A percentile compares a stretch with the other conserved stretches of the same genome.
These are phyloP conservation scores for Oasisia sp. DNA, from an alignment of 2,888 invertebrate genomes.

Conservation along the genomic window DNA sequence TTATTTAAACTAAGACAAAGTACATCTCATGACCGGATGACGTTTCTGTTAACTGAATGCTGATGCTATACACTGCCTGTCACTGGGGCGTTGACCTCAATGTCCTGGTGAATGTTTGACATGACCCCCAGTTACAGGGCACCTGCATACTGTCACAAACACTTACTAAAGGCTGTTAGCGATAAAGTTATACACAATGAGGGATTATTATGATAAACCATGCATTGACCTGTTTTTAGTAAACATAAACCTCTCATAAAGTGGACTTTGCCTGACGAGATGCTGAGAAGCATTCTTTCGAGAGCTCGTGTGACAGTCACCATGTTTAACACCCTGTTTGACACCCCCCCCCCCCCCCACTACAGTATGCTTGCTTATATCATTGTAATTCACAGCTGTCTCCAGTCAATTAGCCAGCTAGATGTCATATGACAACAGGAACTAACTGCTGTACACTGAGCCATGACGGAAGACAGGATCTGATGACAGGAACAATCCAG, in stretches of 20 bases:
- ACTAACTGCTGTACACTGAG: background rate
- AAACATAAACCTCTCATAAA: conserved; percentile 5
- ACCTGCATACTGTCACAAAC: background rate
- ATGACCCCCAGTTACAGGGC: background rate
- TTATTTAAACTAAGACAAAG: too few species aligned
- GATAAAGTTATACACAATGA: background rate
- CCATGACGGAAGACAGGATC: background rate
- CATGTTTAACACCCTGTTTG: background rate
- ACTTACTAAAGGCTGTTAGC: background rate
- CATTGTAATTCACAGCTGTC: background rate
- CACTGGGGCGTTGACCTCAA: background rate
- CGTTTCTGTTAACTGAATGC: background rate
- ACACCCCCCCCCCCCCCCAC: background rate
- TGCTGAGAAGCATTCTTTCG: background rate
- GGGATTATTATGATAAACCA: conserved; percentile 17
- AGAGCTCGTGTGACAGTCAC: background rate
- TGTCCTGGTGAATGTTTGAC: background rate
- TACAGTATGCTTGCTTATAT: background rate
- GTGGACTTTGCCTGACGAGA: background rate
- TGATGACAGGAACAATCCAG: background rate
- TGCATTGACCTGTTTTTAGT: background rate
- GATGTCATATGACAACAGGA: background rate
- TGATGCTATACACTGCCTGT: background rate
- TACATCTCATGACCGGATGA: background rate
- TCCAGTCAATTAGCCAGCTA: background rate